Evolutionary conservation across 1,140 invertebrate genomes (phyloP).

Genomic region (Drosophila chauvacae): DNA sequence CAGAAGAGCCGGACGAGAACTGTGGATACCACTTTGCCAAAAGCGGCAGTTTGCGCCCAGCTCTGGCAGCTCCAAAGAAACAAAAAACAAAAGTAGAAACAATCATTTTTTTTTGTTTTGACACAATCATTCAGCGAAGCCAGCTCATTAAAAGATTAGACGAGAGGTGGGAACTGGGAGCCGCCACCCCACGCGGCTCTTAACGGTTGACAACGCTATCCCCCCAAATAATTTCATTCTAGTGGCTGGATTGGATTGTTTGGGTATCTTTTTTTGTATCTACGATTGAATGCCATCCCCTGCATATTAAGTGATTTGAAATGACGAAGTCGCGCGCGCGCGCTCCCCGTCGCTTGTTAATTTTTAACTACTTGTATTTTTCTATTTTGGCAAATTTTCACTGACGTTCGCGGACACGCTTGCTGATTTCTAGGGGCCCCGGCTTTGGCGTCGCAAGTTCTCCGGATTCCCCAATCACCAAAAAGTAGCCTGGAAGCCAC

Average conservation of each 20-base stretch:
- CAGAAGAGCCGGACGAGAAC: constrained; percentile 52
- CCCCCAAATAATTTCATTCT: constrained; percentile 57
- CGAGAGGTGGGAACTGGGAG: constrained; percentile 12
- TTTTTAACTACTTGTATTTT: constrained; percentile 39
- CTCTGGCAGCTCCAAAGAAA: constrained; percentile 7
- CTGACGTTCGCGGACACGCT: constrained; percentile 77
- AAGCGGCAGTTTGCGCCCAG: neutral
- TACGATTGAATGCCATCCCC: constrained; percentile 29
- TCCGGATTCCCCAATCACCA: neutral
- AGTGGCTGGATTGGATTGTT: constrained; percentile 47
- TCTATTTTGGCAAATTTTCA: constrained; percentile 60
- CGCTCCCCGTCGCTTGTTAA: constrained; percentile 9
- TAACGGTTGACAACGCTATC: constrained; percentile 50
- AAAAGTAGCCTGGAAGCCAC: constrained; percentile 1
- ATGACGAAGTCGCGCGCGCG: constrained; percentile 27
- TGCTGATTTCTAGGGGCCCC: constrained; percentile 49
- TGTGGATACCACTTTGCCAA: constrained; percentile 26
- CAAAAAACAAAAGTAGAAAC: constrained; percentile 7
- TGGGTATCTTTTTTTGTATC: constrained; percentile 36
- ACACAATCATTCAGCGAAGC: constrained; percentile 44
- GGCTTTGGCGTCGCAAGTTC: constrained; percentile 25
- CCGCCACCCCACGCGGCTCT: constrained; percentile 13
- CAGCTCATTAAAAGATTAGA: constrained; percentile 43
- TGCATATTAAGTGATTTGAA: constrained; percentile 69
- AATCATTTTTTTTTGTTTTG: constrained; percentile 26